These are phyloP conservation scores for Ctenosaura bakeri DNA, from an alignment of 2,797 vertebrate species.

Conservation along the genomic window DNA sequence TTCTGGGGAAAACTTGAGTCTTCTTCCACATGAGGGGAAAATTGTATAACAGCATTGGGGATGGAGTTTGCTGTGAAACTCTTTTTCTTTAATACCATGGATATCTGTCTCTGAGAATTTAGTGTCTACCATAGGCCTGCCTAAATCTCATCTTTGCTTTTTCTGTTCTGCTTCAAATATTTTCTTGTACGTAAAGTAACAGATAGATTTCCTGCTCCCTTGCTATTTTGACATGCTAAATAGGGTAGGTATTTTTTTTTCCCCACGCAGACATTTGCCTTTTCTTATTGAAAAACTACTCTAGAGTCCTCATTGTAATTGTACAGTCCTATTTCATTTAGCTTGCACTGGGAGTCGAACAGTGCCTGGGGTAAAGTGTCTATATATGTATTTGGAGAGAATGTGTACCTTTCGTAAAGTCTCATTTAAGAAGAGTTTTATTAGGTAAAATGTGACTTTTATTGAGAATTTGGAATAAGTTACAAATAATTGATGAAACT, in stretches of 20 bases:
- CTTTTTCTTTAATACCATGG: background rate
- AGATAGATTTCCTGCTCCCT: background rate
- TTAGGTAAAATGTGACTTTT: background rate
- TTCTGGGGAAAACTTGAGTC: background rate
- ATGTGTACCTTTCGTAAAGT: background rate
- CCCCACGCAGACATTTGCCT: constrained; percentile 14
- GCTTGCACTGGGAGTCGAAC: background rate
- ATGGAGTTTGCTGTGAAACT: too few relatives aligned
- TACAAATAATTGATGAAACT: constrained; percentile 3
- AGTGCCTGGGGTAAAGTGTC: background rate
- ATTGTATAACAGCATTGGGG: background rate
- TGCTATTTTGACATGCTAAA: background rate
- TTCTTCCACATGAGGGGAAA: background rate
- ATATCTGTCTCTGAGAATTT: background rate
- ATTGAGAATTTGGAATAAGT: background rate
- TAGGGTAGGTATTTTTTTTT: constrained; percentile 9
- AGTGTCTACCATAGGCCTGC: background rate
- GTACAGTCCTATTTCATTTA: background rate
- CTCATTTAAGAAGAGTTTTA: background rate
- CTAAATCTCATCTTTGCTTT: background rate
- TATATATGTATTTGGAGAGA: background rate
- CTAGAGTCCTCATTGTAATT: constrained; percentile 45
- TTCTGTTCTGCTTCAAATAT: background rate
- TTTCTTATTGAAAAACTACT: constrained; percentile 36
- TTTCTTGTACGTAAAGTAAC: background rate